phyloP scores from a whole-genome alignment of 2,797 vertebrate genomes.

The Anguilla anguilla region DNA sequence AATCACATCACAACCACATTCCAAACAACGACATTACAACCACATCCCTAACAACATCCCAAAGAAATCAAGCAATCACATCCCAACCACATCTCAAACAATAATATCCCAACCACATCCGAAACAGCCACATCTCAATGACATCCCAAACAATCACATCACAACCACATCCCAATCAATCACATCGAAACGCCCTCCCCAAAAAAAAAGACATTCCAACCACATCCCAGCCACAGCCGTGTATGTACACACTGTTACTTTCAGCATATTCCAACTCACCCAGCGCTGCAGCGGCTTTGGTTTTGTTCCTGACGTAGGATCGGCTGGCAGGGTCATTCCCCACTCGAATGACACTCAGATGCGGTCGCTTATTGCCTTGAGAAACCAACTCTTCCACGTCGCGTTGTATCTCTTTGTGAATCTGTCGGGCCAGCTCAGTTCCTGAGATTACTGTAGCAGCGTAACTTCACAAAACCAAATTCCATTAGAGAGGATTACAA shows the following conservation, averaged over 20 bases:
- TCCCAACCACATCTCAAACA: not conserved
- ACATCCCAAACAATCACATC: too few species aligned
- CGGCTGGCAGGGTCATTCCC: constrained; percentile 88
- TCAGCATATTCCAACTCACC: constrained; percentile 67
- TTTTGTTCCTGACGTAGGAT: constrained; percentile 89
- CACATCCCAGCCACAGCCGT: not conserved
- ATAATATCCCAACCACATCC: not conserved
- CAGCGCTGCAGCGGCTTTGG: constrained; percentile 80
- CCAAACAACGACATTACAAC: not conserved
- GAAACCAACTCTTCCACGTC: constrained; percentile 81
- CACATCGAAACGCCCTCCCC: not conserved
- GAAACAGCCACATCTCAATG: not conserved
- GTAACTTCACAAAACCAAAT: constrained; percentile 53
- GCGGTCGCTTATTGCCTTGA: constrained; percentile 85
- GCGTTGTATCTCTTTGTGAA: constrained; percentile 82
- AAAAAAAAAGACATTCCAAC: not conserved
- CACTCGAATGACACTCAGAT: constrained; percentile 87
- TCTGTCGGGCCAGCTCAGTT: constrained; percentile 81
- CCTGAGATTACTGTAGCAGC: constrained; percentile 88
- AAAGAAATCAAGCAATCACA: not conserved
- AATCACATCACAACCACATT: not conserved
- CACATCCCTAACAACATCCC: not conserved
- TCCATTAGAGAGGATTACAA: not conserved
- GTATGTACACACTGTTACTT: not conserved
- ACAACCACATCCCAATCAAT: not conserved